Evolutionary conservation across 2,888 invertebrate genomes (phyloP).

Genomic region (Tribolium freemani): DNA sequence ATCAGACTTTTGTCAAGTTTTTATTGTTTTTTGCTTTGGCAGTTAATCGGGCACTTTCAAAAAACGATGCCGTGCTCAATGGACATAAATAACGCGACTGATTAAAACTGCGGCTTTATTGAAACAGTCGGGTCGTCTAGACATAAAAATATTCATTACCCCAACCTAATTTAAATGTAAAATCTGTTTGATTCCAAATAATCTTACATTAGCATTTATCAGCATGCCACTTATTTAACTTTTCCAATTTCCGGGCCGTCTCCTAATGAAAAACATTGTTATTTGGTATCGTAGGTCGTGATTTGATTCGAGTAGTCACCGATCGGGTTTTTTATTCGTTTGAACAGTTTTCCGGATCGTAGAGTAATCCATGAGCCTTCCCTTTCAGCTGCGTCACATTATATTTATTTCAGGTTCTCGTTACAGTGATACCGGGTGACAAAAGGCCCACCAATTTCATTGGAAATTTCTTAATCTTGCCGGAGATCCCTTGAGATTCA

Average conservation of each 20-base stretch:
- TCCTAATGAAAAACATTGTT: slow-evolving; percentile 17
- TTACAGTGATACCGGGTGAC: slow-evolving; percentile 10
- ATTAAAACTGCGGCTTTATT: slow-evolving; percentile 13
- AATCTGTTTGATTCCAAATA: slow-evolving; percentile 4
- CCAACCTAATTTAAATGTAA: slow-evolving; percentile 3
- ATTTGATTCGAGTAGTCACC: slow-evolving; percentile 19
- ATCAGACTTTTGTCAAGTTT: neutral
- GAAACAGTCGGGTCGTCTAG: neutral
- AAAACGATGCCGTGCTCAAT: slow-evolving; percentile 1
- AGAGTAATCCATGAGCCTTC: slow-evolving; percentile 42
- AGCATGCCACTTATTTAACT: slow-evolving; percentile 15
- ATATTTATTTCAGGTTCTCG: slow-evolving; percentile 28
- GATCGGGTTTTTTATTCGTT: slow-evolving; percentile 31
- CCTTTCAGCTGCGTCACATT: slow-evolving; percentile 38
- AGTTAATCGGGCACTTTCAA: neutral
- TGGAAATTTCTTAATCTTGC: slow-evolving; percentile 13
- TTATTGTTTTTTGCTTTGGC: neutral
- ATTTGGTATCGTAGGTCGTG: neutral
- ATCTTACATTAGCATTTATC: neutral
- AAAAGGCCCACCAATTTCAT: neutral
- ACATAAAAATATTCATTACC: neutral
- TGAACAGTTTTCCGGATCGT: slow-evolving; percentile 39
- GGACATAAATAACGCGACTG: slow-evolving; percentile 1
- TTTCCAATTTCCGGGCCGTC: slow-evolving; percentile 13
- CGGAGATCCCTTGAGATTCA: slow-evolving; percentile 22